Conservation (phyloP, 2,888 invertebrate species). For the Acrobasis repandana region DNA sequence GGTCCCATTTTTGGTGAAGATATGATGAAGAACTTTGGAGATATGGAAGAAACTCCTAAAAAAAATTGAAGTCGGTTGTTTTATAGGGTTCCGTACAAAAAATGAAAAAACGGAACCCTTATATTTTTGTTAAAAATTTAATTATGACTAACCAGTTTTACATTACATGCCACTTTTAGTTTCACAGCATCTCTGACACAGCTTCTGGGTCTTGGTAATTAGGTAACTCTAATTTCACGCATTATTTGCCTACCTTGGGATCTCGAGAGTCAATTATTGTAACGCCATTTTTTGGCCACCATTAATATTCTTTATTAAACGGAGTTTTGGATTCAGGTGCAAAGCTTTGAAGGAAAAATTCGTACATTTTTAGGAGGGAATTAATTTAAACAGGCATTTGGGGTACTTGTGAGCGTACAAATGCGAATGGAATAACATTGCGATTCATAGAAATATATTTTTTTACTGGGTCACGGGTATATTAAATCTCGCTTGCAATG, state of each 20-base stretch:
- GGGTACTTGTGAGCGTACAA: background rate
- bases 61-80: too few species aligned
- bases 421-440: conserved; percentile 1
- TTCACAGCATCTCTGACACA: background rate
- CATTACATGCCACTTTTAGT: conserved; percentile 18
- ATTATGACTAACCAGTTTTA: too few species aligned
- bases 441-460: background rate
- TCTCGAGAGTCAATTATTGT: conserved; percentile 40
- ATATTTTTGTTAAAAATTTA: too few species aligned
- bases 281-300: conserved; percentile 28
- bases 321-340: background rate
- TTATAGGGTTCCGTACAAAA: too few species aligned
- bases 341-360: background rate
- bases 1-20: too few species aligned
- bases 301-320: background rate
- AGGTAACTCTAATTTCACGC: conserved; percentile 47
- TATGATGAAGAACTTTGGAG: too few species aligned
- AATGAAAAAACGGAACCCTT: too few species aligned
- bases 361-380: conserved; percentile 6
- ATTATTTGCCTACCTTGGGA: conserved; percentile 44
- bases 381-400: conserved; percentile 7
- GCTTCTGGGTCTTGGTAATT: conserved; percentile 39
- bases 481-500: background rate
- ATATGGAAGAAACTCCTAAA: too few species aligned
- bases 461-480: background rate